Base-by-base conservation (phyloP, 2,888 invertebrate genomes). In the Caenorhabditis sp. region DNA sequence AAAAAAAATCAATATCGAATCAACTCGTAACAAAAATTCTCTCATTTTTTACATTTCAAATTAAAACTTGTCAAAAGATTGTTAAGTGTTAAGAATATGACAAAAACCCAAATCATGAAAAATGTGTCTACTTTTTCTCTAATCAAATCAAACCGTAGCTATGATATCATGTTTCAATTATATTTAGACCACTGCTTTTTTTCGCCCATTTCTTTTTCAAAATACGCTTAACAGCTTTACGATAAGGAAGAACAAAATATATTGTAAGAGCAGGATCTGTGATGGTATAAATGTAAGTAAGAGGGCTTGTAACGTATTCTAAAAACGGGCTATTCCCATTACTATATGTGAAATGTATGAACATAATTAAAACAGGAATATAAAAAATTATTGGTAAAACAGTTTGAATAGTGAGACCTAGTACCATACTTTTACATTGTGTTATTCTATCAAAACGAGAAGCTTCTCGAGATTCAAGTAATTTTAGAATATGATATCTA, bases 181-280 rank as follows among this genome's bases (percentile, higher is more conserved):
- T n/a, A n/a, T n/a, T n/a, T n/a, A n/a, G n/a, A n/a, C n/a, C n/a
- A n/a, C n/a, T n/a, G n/a, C n/a, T n/a, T n/a, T n/a, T n/a, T n/a
- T n/a, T n/a, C n/a, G n/a, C n/a, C n/a, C n/a, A n/a, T n/a, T n/a
- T n/a, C 3, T 17, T 43, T 3, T 2, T 12, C 17, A 43, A 43
- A 10, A 43, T 10, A 10, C 20, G 63, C 26, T 8, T 25, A n/a
- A 70, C 27, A 8, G 65, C 59, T 59, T 62, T 27, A 0, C 70
- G 65, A 36, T 70, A 70, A 1, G 70, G 70, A 1, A 70, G 56
- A 25, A 70, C 70, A 52, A 62, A 70, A 17, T 70, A 66, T 1
- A 70, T 60, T 17, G 70, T 70, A 17, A 70, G 65, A 54, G 65
- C 43, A 36, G 70, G 70, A 27, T 70, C 63, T 20, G 65, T 21